These are phyloP conservation scores for Neotragus pygmaeus DNA, from an alignment of 2,113 vertebrate genomes.

Conservation along the genomic window DNA sequence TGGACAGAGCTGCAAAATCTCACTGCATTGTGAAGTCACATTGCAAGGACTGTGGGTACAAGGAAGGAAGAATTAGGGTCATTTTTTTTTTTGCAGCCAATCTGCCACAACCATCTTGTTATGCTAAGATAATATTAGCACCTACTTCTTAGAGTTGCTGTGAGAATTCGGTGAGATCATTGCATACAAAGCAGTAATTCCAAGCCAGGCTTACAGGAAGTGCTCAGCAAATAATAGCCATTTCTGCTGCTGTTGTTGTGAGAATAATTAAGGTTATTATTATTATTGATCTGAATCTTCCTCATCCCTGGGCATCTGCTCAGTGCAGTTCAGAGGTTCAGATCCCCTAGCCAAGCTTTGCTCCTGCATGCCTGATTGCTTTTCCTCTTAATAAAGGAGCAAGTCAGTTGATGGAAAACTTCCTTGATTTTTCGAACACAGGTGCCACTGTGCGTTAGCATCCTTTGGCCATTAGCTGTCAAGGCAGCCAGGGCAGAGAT, in stretches of 20 bases:
- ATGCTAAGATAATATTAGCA: background rate
- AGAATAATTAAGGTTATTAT: background rate
- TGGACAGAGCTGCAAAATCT: background rate
- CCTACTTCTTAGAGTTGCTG: background rate
- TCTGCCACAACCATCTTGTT: background rate
- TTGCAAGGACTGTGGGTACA: background rate
- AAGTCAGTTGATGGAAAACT: background rate
- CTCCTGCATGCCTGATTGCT: background rate
- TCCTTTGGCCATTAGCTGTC: conserved; percentile 35
- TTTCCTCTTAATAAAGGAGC: background rate
- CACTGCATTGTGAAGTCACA: background rate
- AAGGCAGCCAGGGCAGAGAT: conserved; percentile 1
- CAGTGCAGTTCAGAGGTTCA: background rate
- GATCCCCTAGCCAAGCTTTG: background rate
- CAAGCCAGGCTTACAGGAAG: background rate
- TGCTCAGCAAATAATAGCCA: background rate
- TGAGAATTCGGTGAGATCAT: background rate
- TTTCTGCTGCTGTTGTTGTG: fast-evolving
- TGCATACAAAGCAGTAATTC: background rate
- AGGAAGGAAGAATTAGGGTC: background rate
- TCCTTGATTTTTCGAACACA: background rate
- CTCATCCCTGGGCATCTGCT: background rate
- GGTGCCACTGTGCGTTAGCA: conserved; percentile 14
- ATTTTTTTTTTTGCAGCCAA: background rate
- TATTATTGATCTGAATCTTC: background rate